Base-by-base conservation (phyloP, 2,797 vertebrate species). In the Acipenser oxyrinchus region DNA sequence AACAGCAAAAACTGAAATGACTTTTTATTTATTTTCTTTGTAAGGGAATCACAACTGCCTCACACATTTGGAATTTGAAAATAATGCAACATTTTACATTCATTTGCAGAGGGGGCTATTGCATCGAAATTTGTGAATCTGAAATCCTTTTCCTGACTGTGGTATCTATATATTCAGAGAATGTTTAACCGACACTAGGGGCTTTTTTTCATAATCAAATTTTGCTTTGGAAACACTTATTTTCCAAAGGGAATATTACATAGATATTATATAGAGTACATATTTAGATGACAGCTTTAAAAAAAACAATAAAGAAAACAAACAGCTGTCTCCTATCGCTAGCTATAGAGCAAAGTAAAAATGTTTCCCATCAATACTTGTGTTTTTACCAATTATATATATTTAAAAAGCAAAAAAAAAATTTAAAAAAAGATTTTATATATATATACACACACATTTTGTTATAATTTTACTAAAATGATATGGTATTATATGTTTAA, bases 111-210 rank as follows among this genome's bases (percentile, higher is more conserved):
- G 48, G 63, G 63, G 60, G 15, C 15, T 51, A 51, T 61, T 37
- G 23, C 62, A 64, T 50, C 64, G 51, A 59, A 58, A 50, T 67
- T 70, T 60, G 53, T 60, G 55, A 62, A 51, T 70, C 49, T 60
- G n/a, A 51, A 11, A 71, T 61, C 79, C 79, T 80, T 67, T 72
- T 76, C 72, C 73, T 83, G 85, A 88, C 85, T 88, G 86, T 88
- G 15, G 15, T 18, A 18, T 18, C 15, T 18, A 18, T 18, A 18
- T 18, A 84, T 85, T 83, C 84, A 83, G 86, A 88, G 88, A 91
- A 90, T 91, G 88, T 91, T 90, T 84, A 89, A 90, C 86, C 88
- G 89, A 91, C 87, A 90, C 88, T 90, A 87, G 88, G 89, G 90
- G 89, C 89, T 91, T 91, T 86, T 90, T 37, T 89, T 89, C 87